Percentiles rank a stretch among this genome's conserved stretches.
phyloP scores from a whole-genome alignment of 2,888 invertebrate species.

The Drosophila phalerata region DNA sequence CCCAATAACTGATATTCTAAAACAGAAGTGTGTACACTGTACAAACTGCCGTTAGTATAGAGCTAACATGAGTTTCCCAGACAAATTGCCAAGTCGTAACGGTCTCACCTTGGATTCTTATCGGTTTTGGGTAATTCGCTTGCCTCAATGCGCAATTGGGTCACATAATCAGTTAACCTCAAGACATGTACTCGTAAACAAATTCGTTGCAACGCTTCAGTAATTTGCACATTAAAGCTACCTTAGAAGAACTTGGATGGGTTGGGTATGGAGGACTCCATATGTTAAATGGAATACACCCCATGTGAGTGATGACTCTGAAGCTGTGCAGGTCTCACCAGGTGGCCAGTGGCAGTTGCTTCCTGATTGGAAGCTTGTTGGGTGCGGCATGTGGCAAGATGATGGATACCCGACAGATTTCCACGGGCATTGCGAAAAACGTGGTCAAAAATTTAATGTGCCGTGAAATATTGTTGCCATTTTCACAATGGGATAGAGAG shows the following conservation, averaged over 20 bases:
- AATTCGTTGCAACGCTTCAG: constrained; percentile 48
- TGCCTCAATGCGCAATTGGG: constrained; percentile 54
- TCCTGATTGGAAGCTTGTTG: constrained; percentile 40
- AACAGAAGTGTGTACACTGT: too few species aligned
- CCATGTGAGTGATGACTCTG: constrained; percentile 22
- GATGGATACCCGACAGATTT: constrained; percentile 37
- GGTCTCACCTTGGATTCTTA: constrained; percentile 30
- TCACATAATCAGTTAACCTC: constrained; percentile 49
- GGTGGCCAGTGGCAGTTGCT: constrained; percentile 41
- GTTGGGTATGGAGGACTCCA: neutral
- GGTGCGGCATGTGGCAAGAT: constrained; percentile 36
- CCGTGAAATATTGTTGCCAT: constrained; percentile 61
- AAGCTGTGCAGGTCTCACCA: constrained; percentile 16
- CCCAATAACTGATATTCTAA: constrained; percentile 1
- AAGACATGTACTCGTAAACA: constrained; percentile 19
- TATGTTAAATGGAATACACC: constrained; percentile 1
- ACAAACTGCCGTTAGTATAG: neutral
- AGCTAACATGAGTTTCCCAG: constrained; percentile 6
- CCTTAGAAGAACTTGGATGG: constrained; percentile 20
- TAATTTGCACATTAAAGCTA: constrained; percentile 27
- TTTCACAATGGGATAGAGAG: constrained; percentile 17
- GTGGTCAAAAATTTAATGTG: constrained; percentile 59
- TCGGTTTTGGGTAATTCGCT: constrained; percentile 40
- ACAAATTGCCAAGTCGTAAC: constrained; percentile 4
- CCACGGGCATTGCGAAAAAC: constrained; percentile 36